Conservation (phyloP, 2,888 invertebrate species). For the Listrodromus nycthemerus region DNA sequence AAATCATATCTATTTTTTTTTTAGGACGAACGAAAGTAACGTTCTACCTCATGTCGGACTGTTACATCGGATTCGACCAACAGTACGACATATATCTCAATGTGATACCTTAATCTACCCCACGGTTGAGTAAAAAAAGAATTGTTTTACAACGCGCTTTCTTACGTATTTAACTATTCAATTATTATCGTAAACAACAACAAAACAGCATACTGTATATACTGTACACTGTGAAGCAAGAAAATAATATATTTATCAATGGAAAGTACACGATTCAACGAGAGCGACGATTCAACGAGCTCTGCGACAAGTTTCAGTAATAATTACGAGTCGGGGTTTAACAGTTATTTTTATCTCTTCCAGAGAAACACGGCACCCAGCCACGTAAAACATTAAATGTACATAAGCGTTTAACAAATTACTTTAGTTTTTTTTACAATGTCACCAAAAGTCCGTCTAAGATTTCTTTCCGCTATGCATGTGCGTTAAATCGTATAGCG, state of each 20-base stretch:
- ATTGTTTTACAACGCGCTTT: constrained; percentile 39
- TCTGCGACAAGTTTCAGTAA: not conserved
- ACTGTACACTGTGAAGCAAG: constrained; percentile 61
- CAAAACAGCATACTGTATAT: constrained; percentile 52
- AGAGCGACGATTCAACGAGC: not conserved
- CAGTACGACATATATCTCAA: constrained; percentile 88
- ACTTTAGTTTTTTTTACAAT: not conserved
- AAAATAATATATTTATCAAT: constrained; percentile 63
- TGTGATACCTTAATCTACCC: constrained; percentile 74
- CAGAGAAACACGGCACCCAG: not conserved
- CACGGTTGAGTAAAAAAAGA: constrained; percentile 28
- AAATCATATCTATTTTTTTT: constrained; percentile 66
- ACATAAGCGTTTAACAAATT: not conserved
- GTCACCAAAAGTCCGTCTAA: constrained; percentile 22
- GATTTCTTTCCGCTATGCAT: constrained; percentile 40
- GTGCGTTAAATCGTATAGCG: constrained; percentile 76
- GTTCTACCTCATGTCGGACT: constrained; percentile 95
- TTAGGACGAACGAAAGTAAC: constrained; percentile 91
- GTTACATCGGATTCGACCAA: constrained; percentile 97
- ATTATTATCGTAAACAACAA: constrained; percentile 1
- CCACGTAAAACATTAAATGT: not conserved
- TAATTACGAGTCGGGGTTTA: not conserved
- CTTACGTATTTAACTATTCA: constrained; percentile 8
- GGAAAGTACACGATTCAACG: constrained; percentile 33
- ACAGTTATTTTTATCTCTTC: not conserved